These are phyloP conservation scores for Cheirogaleus major DNA, from an alignment of 2,797 vertebrate species.

Conservation along the genomic window DNA sequence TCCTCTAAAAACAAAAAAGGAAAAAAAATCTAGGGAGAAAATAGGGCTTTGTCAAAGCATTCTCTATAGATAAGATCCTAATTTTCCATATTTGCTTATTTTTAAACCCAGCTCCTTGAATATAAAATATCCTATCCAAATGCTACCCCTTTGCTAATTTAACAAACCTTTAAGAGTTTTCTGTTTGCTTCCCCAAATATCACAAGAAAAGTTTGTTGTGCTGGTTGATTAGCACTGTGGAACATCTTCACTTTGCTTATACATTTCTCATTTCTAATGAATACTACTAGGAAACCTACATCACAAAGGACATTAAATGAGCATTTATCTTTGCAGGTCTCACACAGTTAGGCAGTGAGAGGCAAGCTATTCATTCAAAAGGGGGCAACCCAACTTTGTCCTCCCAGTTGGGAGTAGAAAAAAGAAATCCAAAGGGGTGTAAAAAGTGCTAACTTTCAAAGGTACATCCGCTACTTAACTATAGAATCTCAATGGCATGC, in stretches of 20 bases:
- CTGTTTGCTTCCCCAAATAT: neutral
- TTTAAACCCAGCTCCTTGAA: conserved; percentile 51
- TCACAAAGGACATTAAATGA: conserved; percentile 1
- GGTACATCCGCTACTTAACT: neutral
- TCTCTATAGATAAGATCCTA: neutral
- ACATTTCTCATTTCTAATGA: neutral
- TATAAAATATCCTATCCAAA: neutral
- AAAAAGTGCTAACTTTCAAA: neutral
- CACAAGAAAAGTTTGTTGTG: neutral
- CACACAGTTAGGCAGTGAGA: neutral
- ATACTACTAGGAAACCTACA: neutral
- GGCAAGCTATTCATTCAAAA: neutral
- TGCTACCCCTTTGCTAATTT: neutral
- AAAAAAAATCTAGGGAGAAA: neutral
- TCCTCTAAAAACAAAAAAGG: neutral
- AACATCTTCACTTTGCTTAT: neutral
- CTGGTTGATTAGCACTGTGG: neutral
- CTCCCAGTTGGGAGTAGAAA: neutral
- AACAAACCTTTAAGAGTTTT: conserved; percentile 11
- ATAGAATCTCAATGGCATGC: neutral
- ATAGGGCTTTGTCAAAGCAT: neutral
- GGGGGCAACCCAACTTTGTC: neutral
- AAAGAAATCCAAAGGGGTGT: neutral
- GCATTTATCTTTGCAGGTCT: neutral
- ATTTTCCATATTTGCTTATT: conserved; percentile 14